Conservation (phyloP, 2,113 vertebrate genomes). For the Bufo bufo region DNA sequence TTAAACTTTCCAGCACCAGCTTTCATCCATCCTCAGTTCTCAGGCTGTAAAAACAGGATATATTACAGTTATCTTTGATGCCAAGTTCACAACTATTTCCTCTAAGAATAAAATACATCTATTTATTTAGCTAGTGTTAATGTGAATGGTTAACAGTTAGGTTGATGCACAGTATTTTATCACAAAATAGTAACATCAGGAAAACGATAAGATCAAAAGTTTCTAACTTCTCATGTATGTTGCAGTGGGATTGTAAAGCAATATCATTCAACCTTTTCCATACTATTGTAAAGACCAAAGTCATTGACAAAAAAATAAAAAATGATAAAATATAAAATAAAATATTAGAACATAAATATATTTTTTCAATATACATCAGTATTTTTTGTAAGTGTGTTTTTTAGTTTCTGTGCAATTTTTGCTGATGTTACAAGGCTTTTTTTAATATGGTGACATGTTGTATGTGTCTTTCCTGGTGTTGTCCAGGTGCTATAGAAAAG, state of each 20-base stretch:
- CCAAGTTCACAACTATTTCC: slow-evolving; percentile 20
- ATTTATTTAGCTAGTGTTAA: background rate
- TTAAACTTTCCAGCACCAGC: slow-evolving; percentile 17
- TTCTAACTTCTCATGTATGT: background rate
- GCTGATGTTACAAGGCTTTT: too few relatives aligned
- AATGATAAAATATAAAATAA: too few relatives aligned
- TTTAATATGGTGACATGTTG: too few relatives aligned
- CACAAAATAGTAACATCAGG: background rate
- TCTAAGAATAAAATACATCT: slow-evolving; percentile 9
- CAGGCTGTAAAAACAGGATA: slow-evolving; percentile 56
- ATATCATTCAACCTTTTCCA: background rate
- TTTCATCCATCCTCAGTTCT: slow-evolving; percentile 44
- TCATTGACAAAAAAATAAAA: too few relatives aligned
- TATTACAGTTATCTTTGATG: slow-evolving; percentile 32
- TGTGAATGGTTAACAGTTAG: background rate
- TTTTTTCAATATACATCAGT: too few relatives aligned
- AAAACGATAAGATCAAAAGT: background rate
- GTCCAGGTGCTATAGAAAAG: too few relatives aligned
- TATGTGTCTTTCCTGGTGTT: too few relatives aligned
- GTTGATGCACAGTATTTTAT: background rate
- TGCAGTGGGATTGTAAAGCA: background rate
- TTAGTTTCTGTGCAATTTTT: too few relatives aligned
- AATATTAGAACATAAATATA: too few relatives aligned
- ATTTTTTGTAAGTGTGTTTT: too few relatives aligned
- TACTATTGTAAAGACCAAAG: background rate